Base-by-base conservation (phyloP, 2,113 vertebrate species). In the Peucedramus taeniatus region DNA sequence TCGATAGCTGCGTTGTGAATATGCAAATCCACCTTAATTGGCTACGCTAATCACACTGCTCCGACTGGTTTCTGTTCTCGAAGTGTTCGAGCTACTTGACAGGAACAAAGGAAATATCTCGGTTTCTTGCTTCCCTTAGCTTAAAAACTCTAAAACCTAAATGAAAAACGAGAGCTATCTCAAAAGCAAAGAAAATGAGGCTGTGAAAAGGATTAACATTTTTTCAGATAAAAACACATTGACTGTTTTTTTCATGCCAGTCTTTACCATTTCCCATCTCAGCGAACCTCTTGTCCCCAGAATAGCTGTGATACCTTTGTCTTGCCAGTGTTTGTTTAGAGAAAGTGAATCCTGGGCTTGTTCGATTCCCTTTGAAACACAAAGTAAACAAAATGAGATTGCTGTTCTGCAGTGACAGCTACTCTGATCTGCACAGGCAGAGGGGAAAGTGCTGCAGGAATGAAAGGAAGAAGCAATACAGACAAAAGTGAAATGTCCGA, bases 11-110 rank as follows among this genome's bases (percentile, higher is more conserved):
- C 57, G 61, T 83, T 90, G 71, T 87, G 93, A 96, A 93, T 96
- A 97, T 97, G 96, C 95, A 97, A 96, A 97, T 96, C 72, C 42
- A 30, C 59, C 44, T 65, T 96, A 96, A 96, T 92, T 96, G 93
- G 84, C 82, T 96, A 13, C 39, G 24, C 89, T 95, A 97, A 96
- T 97, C 93, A 95, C 86, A 75, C 83, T 80, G 81, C 50, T 94
- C 79, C 56, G 79, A 83, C 92, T 91, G 94, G 90, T 92, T 93
- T 82, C 90, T 92, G 68, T 91, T 94, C 95, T 94, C 84, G n/a
- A 68, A 75, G 54, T 89, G 84, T 18, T 95, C 75, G 64, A 91
- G 90, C 92, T 96, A 94, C 96, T 96, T 96, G 95, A 96, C 90
- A 89, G 89, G 70, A 97, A 95, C 94, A 96, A 97, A 97, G 93